These are phyloP conservation scores for Hedychridium roseum DNA, from an alignment of 2,888 invertebrate species.

Conservation along the genomic window DNA sequence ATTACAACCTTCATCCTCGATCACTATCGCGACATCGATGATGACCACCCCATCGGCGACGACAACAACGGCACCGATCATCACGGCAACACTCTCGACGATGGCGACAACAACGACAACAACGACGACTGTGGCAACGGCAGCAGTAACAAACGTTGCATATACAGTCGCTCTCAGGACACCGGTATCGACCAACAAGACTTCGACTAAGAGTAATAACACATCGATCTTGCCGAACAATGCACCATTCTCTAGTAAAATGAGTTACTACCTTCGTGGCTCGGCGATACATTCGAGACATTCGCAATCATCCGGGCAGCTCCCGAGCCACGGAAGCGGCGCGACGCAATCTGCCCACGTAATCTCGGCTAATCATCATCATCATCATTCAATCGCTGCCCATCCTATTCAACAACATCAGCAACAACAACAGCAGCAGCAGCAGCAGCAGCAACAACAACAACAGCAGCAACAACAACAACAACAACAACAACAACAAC, in stretches of 20 bases:
- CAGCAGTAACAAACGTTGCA: neutral
- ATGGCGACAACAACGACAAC: constrained; percentile 6
- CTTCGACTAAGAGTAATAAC: neutral
- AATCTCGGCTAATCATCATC: constrained; percentile 11
- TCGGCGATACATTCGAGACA: constrained; percentile 12
- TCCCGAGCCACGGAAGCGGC: constrained; percentile 23
- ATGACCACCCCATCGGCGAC: too few species aligned
- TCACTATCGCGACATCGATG: too few species aligned
- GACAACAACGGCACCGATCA: too few species aligned
- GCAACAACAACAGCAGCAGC: constrained; percentile 17
- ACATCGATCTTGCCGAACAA: neutral
- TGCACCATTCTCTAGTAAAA: neutral
- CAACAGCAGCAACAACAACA: constrained; percentile 22
- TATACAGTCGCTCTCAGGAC: neutral
- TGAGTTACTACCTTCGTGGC: neutral
- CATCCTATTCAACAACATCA: neutral
- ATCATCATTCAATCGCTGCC: too few species aligned
- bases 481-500: constrained; percentile 15
- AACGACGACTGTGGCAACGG: neutral
- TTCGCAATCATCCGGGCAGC: constrained; percentile 15
- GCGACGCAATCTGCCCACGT: constrained; percentile 11
- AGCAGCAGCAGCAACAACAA: constrained; percentile 15
- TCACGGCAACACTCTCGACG: neutral
- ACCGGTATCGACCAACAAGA: constrained; percentile 3
- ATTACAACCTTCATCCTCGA: too few species aligned